A percentile compares a stretch with the other conserved stretches of the same genome.
These are phyloP conservation scores for Burhinus oedicnemus DNA, from an alignment of 2,113 vertebrate genomes.

Conservation along the genomic window DNA sequence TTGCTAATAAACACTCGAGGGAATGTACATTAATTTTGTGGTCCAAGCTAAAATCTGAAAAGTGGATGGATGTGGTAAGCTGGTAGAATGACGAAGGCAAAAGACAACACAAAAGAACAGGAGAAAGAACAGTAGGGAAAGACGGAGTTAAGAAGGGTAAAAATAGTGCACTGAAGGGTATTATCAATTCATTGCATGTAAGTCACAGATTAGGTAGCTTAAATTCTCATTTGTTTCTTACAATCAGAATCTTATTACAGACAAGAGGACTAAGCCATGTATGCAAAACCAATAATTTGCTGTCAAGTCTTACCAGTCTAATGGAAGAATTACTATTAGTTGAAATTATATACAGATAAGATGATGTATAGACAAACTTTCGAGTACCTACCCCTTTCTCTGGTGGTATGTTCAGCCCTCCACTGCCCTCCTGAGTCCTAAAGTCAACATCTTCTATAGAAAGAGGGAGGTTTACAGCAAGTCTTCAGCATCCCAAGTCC, in stretches of 20 bases:
- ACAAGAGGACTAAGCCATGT: background rate
- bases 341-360: background rate
- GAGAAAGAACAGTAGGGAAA: background rate
- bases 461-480: background rate
- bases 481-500: background rate
- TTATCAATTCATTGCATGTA: background rate
- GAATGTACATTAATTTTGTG: background rate
- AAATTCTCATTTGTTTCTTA: background rate
- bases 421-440: background rate
- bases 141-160: background rate
- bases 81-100: background rate
- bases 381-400: background rate
- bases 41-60: background rate
- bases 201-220: background rate
- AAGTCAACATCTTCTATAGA: background rate
- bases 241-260: background rate
- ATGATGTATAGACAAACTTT: background rate
- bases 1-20: background rate
- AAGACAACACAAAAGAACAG: background rate
- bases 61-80: background rate
- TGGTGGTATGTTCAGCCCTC: background rate
- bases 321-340: background rate
- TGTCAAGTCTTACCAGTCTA: background rate
- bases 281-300: background rate
- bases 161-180: background rate